phyloP scores from a whole-genome alignment of 2,888 invertebrate genomes.

The Leucophenga maculata region DNA sequence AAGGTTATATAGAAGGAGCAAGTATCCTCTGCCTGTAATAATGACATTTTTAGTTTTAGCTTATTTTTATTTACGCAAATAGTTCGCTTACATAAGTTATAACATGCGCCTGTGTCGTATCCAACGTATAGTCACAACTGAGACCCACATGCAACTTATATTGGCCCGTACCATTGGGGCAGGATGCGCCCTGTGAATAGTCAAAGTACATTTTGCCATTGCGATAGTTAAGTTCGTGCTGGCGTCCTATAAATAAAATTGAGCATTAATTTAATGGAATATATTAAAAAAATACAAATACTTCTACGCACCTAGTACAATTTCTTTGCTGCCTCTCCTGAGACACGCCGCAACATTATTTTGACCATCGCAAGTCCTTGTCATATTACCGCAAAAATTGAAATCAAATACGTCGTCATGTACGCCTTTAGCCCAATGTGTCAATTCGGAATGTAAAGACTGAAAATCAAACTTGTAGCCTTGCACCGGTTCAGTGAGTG shows the following conservation, averaged over 20 bases:
- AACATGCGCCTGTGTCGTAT: slow-evolving; percentile 57
- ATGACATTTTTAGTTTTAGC: slow-evolving; percentile 12
- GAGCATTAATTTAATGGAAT: background rate
- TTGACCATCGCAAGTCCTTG: slow-evolving; percentile 61
- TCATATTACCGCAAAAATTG: slow-evolving; percentile 68
- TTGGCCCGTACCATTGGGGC: slow-evolving; percentile 55
- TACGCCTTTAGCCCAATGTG: slow-evolving; percentile 52
- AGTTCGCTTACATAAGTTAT: slow-evolving; percentile 59
- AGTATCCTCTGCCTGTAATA: slow-evolving; percentile 55
- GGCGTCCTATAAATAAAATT: slow-evolving; percentile 55
- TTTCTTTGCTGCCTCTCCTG: slow-evolving; percentile 60
- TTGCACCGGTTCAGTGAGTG: slow-evolving; percentile 68
- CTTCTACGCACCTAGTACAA: slow-evolving; percentile 63
- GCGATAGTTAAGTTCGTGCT: slow-evolving; percentile 62
- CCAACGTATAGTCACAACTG: slow-evolving; percentile 69
- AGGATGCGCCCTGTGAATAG: slow-evolving; percentile 66
- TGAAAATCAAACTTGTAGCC: slow-evolving; percentile 68
- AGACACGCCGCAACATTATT: slow-evolving; percentile 68
- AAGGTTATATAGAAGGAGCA: slow-evolving; percentile 67
- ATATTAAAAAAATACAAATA: background rate
- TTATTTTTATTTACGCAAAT: too few relatives aligned
- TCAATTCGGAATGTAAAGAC: slow-evolving; percentile 65
- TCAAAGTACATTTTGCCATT: slow-evolving; percentile 68
- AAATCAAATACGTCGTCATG: slow-evolving; percentile 64
- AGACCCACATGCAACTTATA: slow-evolving; percentile 63